Conservation (phyloP, 2,888 invertebrate species). For the Nysson spinosus region DNA sequence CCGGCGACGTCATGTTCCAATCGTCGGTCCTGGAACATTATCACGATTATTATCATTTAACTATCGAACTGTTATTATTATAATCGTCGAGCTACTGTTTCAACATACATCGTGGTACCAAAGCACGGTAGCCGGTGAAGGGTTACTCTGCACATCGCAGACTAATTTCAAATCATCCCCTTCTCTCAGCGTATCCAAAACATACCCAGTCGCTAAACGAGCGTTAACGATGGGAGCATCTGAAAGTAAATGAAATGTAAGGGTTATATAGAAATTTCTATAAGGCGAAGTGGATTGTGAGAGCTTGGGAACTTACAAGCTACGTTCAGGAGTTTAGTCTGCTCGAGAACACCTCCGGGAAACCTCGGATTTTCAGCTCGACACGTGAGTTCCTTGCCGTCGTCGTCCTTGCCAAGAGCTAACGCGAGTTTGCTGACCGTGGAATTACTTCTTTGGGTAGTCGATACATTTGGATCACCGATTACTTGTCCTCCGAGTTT, state of each 20-base stretch:
- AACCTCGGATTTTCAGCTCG: conserved; percentile 93
- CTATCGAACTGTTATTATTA: background rate
- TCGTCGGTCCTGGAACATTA: conserved; percentile 82
- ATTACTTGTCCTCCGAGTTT: conserved; percentile 85
- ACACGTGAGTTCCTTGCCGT: conserved; percentile 89
- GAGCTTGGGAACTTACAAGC: conserved; percentile 95
- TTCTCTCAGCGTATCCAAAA: conserved; percentile 84
- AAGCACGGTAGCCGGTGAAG: conserved; percentile 85
- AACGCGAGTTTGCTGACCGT: conserved; percentile 86
- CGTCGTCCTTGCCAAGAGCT: conserved; percentile 87
- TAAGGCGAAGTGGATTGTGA: no score
- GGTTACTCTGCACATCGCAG: conserved; percentile 89
- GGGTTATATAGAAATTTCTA: no score
- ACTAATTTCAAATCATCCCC: conserved; percentile 88
- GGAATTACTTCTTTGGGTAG: conserved; percentile 80
- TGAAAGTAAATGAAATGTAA: conserved; percentile 70
- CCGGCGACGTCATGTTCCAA: conserved; percentile 83
- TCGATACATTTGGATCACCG: conserved; percentile 81
- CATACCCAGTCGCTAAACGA: conserved; percentile 81
- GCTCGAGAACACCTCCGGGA: conserved; percentile 88
- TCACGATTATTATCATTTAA: no score
- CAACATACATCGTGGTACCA: conserved; percentile 89
- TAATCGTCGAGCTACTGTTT: background rate
- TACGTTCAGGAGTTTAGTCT: conserved; percentile 87
- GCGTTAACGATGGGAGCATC: conserved; percentile 89